phyloP scores from a whole-genome alignment of 2,888 invertebrate genomes.

The Anthoptus insignis region DNA sequence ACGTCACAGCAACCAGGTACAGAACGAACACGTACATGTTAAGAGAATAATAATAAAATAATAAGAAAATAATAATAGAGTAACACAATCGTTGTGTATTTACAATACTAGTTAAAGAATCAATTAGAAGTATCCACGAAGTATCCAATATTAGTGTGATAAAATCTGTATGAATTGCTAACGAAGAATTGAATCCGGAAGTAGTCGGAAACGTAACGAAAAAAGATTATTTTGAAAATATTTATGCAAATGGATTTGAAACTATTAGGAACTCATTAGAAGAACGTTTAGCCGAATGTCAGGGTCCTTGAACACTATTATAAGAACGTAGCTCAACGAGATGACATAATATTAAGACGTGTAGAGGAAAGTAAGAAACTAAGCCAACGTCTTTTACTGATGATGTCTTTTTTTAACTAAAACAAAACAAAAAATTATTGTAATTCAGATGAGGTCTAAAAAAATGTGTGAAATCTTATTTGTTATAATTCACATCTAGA shows the following conservation, averaged over 20 bases:
- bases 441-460: not conserved
- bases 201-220: not conserved
- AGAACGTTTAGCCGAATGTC: slow-evolving; percentile 8
- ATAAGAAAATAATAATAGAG: no score
- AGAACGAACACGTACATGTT: no score
- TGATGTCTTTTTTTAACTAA: not conserved
- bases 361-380: not conserved
- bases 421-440: not conserved
- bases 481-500: no score
- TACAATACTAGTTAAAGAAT: no score
- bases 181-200: not conserved
- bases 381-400: not conserved
- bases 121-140: no score
- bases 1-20: no score
- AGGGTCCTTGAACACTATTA: slow-evolving; percentile 28
- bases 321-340: slow-evolving; percentile 11
- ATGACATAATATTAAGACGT: slow-evolving; percentile 27
- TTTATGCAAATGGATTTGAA: slow-evolving; percentile 11
- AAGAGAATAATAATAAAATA: no score
- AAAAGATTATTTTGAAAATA: slow-evolving; percentile 16
- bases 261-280: slow-evolving; percentile 21
- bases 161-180: not conserved
- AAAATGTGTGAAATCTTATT: not conserved
- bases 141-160: not conserved
- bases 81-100: no score